A percentile compares a stretch with the other conserved stretches of the same genome.
Conservation (phyloP, 2,113 vertebrate species). For the Hepsetus odoe region DNA sequence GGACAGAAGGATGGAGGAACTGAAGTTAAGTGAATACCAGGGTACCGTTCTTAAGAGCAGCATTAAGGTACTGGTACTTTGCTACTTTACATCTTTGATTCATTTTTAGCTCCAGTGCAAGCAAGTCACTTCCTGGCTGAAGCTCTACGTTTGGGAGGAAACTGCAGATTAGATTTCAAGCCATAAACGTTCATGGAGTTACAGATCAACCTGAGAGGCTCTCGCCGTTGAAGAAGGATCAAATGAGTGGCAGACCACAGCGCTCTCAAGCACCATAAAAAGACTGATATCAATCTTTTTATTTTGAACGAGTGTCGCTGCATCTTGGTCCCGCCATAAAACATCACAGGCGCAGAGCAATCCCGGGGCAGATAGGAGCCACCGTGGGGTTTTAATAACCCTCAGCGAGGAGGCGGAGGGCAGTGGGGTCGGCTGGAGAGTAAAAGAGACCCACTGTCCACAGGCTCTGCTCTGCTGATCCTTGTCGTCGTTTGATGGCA, state of each 20-base stretch:
- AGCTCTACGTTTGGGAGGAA: no score
- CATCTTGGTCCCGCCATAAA: neutral
- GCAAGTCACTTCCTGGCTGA: no score
- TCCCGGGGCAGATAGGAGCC: slow-evolving; percentile 66
- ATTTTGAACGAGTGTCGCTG: neutral
- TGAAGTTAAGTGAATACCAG: no score
- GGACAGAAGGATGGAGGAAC: no score
- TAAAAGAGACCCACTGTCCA: slow-evolving; percentile 62
- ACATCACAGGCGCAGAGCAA: slow-evolving; percentile 31
- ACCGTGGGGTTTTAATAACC: slow-evolving; percentile 74
- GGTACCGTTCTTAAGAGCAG: no score
- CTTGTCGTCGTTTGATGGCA: slow-evolving; percentile 78
- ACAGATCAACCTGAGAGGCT: no score
- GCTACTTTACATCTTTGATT: no score
- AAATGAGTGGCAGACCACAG: neutral
- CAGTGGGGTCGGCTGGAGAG: slow-evolving; percentile 36
- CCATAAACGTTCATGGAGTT: neutral
- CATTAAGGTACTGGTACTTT: no score
- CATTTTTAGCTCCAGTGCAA: no score
- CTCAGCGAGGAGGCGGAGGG: slow-evolving; percentile 52
- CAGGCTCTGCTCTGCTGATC: slow-evolving; percentile 77
- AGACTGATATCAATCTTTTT: neutral
- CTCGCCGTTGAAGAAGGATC: neutral
- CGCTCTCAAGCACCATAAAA: neutral
- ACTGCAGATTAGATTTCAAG: neutral